A percentile compares a stretch with the other conserved stretches of the same genome.
Conservation (phyloP, 2,888 invertebrate genomes). For the Amiota minor region DNA sequence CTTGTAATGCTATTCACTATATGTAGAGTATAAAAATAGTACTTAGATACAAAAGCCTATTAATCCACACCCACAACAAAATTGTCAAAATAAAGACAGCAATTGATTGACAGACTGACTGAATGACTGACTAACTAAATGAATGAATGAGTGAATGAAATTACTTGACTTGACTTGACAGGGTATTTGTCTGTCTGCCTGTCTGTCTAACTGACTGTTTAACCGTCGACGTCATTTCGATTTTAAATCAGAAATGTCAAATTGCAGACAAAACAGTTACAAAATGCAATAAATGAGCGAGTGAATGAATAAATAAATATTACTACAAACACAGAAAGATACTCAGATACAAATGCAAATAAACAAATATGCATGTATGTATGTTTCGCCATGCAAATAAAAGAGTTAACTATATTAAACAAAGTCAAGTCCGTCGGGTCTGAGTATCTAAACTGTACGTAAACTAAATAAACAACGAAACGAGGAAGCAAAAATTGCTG, state of each 20-base stretch:
- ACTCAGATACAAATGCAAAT: not conserved
- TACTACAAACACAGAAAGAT: not conserved
- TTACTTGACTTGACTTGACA: slow-evolving; percentile 16
- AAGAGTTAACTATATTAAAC: slow-evolving; percentile 9
- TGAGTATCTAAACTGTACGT: not conserved
- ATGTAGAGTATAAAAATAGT: too few species aligned
- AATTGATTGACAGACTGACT: slow-evolving; percentile 10
- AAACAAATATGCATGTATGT: slow-evolving; percentile 20
- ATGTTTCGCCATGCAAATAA: slow-evolving; percentile 33
- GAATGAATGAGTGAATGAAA: not conserved
- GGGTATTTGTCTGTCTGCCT: not conserved
- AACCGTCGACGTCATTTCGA: not conserved
- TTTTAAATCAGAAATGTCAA: slow-evolving; percentile 56
- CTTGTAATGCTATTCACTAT: too few species aligned
- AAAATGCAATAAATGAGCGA: slow-evolving; percentile 56
- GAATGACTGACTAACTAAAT: slow-evolving; percentile 1
- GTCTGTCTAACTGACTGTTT: slow-evolving; percentile 1
- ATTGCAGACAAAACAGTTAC: slow-evolving; percentile 60
- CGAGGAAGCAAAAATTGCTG: slow-evolving; percentile 60
- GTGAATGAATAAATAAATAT: slow-evolving; percentile 37
- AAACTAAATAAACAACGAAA: slow-evolving; percentile 45
- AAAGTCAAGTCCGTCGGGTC: not conserved
- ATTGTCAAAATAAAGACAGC: slow-evolving; percentile 8
- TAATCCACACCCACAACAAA: slow-evolving; percentile 22
- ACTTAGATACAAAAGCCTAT: too few species aligned